Evolutionary conservation across 2,113 vertebrate species (phyloP), one percentile per base, ranked within the genome.

Genomic region (Cottus gobio): DNA sequence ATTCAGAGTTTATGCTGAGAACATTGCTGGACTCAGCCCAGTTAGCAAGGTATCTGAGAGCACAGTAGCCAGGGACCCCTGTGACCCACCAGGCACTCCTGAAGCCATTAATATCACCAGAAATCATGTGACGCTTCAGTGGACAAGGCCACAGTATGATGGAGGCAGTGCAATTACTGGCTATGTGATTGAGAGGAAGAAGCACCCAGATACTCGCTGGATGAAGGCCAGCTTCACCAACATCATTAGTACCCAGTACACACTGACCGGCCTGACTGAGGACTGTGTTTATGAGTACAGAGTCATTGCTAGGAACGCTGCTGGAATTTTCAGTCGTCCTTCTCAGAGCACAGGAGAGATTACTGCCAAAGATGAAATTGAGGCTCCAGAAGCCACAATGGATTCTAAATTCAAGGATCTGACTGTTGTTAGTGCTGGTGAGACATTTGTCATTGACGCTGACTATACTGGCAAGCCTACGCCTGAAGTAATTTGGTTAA

Each of bases 211-310:
- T 64, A 96, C 94, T 76, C 97, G 97, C 9, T 99, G 98, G 98
- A 99, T 98, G 98, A 99, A 99, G 93, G 97, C 98, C 82, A 99
- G 96, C 89, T 99, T 98, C 87, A 96, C 97, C 63, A 99, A 98
- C 80, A 95, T 99, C 24, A 92, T 97, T 85, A 96, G 97, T 66
- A 98, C 97, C 69, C 96, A 99, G 89, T 99, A 96, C 91, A 97
- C 96, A 75, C 87, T 96, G 78, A 95, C 95, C 70, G 97, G 96
- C 69, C 95, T 99, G 82, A 96, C 97, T 75, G 98, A 99, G 93
- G 93, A 97, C 85, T 94, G 97, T 71, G 91, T 94, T 73, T 99
- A 99, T 31, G 98, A 99, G 88, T 99, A 98, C 80, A 97, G 98
- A 95, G 94, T 98, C 65, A 95, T 99, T 93, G 98, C 98, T 86